Percentiles rank a stretch among this genome's conserved stretches.
Evolutionary conservation across 2,888 invertebrate genomes (phyloP).

Genomic region (Orthosia gothica): DNA sequence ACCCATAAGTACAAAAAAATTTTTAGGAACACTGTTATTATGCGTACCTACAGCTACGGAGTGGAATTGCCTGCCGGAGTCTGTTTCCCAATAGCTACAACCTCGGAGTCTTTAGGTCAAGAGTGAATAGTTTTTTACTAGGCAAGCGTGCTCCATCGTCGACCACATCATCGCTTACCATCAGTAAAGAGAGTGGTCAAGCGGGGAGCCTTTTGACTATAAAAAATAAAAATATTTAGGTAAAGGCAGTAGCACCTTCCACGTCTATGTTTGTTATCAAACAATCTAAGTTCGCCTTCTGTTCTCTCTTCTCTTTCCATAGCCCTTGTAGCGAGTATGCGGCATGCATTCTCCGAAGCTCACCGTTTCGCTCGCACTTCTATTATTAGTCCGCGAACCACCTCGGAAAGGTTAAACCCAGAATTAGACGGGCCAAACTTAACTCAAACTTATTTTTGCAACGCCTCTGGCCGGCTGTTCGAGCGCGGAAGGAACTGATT

Average conservation of each 20-base stretch:
- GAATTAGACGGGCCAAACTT: conserved; percentile 88
- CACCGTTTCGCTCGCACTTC: conserved; percentile 68
- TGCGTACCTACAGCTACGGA: too few species aligned
- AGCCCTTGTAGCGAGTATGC: conserved; percentile 55
- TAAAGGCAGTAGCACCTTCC: neutral
- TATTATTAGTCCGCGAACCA: conserved; percentile 83
- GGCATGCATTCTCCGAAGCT: conserved; percentile 80
- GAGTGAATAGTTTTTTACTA: too few species aligned
- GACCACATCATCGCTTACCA: too few species aligned
- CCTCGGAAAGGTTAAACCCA: conserved; percentile 87
- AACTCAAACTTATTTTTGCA: conserved; percentile 86
- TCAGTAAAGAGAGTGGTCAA: too few species aligned
- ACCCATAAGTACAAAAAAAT: too few species aligned
- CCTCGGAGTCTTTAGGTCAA: too few species aligned
- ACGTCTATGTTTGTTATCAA: neutral
- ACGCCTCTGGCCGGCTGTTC: conserved; percentile 57
- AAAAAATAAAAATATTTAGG: too few species aligned
- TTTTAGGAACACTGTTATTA: too few species aligned
- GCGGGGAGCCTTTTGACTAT: too few species aligned
- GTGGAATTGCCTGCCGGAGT: too few species aligned
- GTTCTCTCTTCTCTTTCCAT: conserved; percentile 23
- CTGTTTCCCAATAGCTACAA: too few species aligned
- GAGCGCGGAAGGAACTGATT: conserved; percentile 65
- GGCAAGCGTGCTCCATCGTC: too few species aligned
- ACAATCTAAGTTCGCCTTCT: conserved; percentile 38